Percentiles rank a stretch among this genome's conserved stretches.
These are phyloP conservation scores for Epiblema foenella DNA, from an alignment of 2,888 invertebrate species.

Conservation along the genomic window DNA sequence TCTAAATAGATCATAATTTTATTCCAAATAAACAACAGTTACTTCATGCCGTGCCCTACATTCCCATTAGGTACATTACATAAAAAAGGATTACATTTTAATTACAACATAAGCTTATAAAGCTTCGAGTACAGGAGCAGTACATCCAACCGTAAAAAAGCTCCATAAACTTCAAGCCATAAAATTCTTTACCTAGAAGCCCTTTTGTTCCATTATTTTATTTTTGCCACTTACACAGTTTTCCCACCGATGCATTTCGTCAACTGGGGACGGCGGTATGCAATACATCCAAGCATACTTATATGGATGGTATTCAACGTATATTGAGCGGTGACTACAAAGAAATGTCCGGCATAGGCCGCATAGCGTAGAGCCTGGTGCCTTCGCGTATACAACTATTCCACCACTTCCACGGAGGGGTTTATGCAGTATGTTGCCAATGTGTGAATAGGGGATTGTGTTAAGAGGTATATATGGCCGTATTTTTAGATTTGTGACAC, in stretches of 20 bases:
- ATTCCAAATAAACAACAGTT: not conserved
- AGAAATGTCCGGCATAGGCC: slow-evolving; percentile 72
- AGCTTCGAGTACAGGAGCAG: slow-evolving; percentile 13
- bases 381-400: slow-evolving; percentile 74
- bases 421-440: slow-evolving; percentile 61
- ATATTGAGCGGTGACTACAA: slow-evolving; percentile 70
- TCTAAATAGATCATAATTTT: not conserved
- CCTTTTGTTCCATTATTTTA: slow-evolving; percentile 31
- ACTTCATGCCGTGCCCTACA: not conserved
- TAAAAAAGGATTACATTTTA: slow-evolving; percentile 17
- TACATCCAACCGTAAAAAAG: slow-evolving; percentile 18
- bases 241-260: slow-evolving; percentile 56
- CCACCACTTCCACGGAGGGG: slow-evolving; percentile 70
- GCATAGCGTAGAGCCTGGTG: slow-evolving; percentile 73
- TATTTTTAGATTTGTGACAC: not conserved
- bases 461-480: slow-evolving; percentile 12
- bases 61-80: slow-evolving; percentile 12
- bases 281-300: slow-evolving; percentile 54
- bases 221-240: slow-evolving; percentile 50
- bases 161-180: slow-evolving; percentile 25
- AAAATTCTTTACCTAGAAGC: slow-evolving; percentile 35
- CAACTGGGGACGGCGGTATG: slow-evolving; percentile 58
- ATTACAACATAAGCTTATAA: slow-evolving; percentile 33
- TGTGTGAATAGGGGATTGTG: slow-evolving; percentile 38
- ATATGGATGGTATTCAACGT: slow-evolving; percentile 52